Evolutionary conservation across 1,140 invertebrate genomes (phyloP).

Genomic region (Pissodes strobi): DNA sequence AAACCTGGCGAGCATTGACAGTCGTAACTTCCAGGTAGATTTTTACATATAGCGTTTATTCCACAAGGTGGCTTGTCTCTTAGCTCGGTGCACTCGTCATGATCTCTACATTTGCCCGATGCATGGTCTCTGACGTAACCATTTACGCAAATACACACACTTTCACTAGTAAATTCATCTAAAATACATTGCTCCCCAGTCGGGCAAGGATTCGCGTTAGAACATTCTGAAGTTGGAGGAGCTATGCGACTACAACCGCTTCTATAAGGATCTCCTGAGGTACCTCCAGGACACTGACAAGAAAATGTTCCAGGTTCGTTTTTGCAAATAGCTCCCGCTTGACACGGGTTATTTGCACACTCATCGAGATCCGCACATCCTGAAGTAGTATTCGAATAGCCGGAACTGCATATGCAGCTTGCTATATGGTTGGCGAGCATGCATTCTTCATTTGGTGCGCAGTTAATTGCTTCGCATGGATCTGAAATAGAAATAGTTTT

Average conservation of each 20-base stretch:
- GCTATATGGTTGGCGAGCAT: conserved; percentile 82
- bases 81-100: conserved; percentile 83
- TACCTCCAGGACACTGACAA: conserved; percentile 84
- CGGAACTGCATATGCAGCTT: conserved; percentile 79
- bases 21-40: conserved; percentile 91
- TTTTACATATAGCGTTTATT: conserved; percentile 86
- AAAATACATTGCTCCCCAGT: conserved; percentile 81
- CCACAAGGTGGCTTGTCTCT: conserved; percentile 78
- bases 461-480: conserved; percentile 85
- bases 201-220: conserved; percentile 75
- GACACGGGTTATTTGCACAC: conserved; percentile 77
- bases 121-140: conserved; percentile 76
- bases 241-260: conserved; percentile 71
- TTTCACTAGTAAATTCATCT: conserved; percentile 71
- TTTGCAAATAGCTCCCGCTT: conserved; percentile 79
- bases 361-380: conserved; percentile 89
- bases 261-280: conserved; percentile 70
- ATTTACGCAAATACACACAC: conserved; percentile 85
- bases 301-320: conserved; percentile 84
- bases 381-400: conserved; percentile 72
- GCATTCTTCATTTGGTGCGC: conserved; percentile 87
- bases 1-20: conserved; percentile 86
- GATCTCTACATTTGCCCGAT: conserved; percentile 78
- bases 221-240: conserved; percentile 67
- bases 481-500: conserved; percentile 61